phyloP scores from a whole-genome alignment of 1,140 invertebrate species.

The Teleogryllus occipitalis region DNA sequence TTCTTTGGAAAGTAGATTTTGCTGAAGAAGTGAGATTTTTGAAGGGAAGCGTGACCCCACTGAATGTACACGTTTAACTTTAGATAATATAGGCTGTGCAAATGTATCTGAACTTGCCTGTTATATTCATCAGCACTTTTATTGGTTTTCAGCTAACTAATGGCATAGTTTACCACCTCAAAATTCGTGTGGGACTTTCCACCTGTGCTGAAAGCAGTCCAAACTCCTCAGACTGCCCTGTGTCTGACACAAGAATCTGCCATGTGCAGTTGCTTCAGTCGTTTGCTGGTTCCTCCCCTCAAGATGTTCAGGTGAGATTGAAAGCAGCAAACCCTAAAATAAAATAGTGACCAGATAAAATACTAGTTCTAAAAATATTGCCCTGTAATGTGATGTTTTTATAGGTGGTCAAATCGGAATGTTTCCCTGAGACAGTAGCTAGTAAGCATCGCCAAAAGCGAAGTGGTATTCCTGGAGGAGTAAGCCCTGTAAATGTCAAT shows the following conservation, averaged over 20 bases:
- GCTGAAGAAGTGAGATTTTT: not conserved
- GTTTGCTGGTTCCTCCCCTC: conserved; percentile 13
- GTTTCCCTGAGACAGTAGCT: not conserved
- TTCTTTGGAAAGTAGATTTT: not conserved
- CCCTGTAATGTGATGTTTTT: not conserved
- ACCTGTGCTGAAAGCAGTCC: conserved; percentile 20
- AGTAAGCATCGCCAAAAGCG: not conserved
- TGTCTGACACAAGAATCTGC: conserved; percentile 17
- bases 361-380: not conserved
- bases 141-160: conserved; percentile 30
- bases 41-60: too few relatives aligned
- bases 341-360: not conserved
- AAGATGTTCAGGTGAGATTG: conserved; percentile 11
- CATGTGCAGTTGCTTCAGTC: conserved; percentile 17
- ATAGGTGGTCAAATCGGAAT: conserved; percentile 14
- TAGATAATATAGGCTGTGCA: too few relatives aligned
- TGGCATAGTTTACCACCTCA: conserved; percentile 33
- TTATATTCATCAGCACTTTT: not conserved
- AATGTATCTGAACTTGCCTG: too few relatives aligned
- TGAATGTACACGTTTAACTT: too few relatives aligned
- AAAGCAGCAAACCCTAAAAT: not conserved
- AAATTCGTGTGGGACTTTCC: conserved; percentile 30
- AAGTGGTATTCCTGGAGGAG: not conserved
- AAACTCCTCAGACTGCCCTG: conserved; percentile 10
- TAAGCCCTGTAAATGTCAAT: not conserved